Conservation (phyloP, 2,797 vertebrate species). For the Gallinago solitaria region DNA sequence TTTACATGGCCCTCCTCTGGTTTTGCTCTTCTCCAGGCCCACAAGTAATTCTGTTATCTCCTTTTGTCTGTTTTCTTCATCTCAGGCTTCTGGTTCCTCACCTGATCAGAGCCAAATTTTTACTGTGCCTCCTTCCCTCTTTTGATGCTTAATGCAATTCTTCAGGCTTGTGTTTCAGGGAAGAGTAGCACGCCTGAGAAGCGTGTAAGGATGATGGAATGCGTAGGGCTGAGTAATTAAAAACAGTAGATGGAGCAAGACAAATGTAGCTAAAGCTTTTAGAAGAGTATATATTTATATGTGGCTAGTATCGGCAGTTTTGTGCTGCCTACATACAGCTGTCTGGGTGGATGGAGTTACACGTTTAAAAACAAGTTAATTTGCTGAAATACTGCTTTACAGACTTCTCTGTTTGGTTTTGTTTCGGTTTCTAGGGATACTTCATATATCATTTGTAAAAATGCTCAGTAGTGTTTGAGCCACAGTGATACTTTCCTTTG, state of each 20-base stretch:
- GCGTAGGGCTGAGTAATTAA: neutral
- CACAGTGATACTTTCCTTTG: neutral
- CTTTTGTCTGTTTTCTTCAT: neutral
- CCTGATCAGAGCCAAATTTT: neutral
- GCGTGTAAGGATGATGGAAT: neutral
- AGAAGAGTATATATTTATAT: neutral
- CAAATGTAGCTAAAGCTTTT: neutral
- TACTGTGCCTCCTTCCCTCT: neutral
- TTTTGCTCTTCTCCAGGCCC: neutral
- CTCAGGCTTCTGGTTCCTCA: neutral
- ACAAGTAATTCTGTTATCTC: accelerated
- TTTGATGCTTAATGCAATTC: neutral
- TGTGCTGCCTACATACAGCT: neutral
- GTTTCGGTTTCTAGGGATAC: neutral
- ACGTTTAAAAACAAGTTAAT: neutral
- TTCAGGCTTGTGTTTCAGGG: neutral
- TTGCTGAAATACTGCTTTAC: neutral
- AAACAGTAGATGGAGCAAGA: neutral
- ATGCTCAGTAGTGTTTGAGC: neutral
- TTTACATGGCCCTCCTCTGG: neutral
- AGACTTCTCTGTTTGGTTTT: neutral
- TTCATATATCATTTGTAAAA: neutral
- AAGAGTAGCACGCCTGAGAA: neutral
- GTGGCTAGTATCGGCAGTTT: neutral
- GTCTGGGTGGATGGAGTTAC: neutral